Conservation (phyloP, 2,888 invertebrate species). For the Thecocarcelia acutangulata region DNA sequence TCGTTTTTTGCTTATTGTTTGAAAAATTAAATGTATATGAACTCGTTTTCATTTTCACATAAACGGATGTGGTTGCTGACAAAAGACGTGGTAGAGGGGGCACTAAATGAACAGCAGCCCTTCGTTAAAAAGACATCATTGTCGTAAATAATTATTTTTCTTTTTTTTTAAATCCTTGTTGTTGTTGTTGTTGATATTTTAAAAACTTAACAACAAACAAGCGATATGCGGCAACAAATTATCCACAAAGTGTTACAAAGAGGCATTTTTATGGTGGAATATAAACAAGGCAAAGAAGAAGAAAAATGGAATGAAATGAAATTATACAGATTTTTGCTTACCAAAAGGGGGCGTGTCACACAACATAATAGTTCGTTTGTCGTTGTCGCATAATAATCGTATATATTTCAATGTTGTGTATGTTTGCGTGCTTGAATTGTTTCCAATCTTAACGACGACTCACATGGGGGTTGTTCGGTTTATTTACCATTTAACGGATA, state of each 20-base stretch:
- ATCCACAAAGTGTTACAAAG: conserved; percentile 68
- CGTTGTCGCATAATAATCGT: conserved; percentile 60
- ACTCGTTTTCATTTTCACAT: conserved; percentile 57
- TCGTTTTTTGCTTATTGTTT: not conserved
- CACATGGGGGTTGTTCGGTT: conserved; percentile 52
- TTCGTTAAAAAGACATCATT: conserved; percentile 66
- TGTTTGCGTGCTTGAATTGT: conserved; percentile 10
- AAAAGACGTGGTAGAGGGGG: conserved; percentile 30
- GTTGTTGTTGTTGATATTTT: conserved; percentile 17
- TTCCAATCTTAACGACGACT: conserved; percentile 46
- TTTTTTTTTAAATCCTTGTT: conserved; percentile 15
- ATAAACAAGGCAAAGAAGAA: conserved; percentile 33
- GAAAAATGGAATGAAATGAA: conserved; percentile 45
- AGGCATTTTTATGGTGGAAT: conserved; percentile 48
- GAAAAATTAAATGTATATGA: conserved; percentile 8
- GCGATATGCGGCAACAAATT: conserved; percentile 65
- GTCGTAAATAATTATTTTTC: conserved; percentile 56
- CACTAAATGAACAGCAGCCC: conserved; percentile 56
- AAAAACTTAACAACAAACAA: conserved; percentile 52
- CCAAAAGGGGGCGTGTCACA: conserved; percentile 59
- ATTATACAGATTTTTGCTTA: conserved; percentile 52
- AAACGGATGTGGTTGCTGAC: conserved; percentile 60
- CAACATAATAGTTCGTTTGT: conserved; percentile 61
- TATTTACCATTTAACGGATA: conserved; percentile 35
- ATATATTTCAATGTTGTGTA: conserved; percentile 9